Evolutionary conservation across 2,888 invertebrate genomes (phyloP), one percentile per base, ranked within the genome.

Genomic region (Autographa pulchrina): DNA sequence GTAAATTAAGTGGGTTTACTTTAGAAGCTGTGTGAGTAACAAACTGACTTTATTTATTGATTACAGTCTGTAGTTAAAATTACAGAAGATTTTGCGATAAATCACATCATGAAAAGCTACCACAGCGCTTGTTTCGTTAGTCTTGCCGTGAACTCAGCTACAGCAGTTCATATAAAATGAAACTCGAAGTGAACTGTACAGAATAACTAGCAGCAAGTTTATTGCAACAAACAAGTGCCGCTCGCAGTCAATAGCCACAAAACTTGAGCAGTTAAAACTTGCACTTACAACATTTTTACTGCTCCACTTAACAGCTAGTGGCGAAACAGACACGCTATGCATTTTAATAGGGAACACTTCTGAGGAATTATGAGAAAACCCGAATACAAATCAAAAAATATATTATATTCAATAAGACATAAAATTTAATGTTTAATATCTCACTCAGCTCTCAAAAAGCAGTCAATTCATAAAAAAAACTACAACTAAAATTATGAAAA

Each of bases 211-310:
- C 11, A 18, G 11, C 2, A 20, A 54, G 20, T 11, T 25, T 56
- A 56, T 13, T 20, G 54, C 54, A 48, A n/a, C 48, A 20, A 20
- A 56, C 54, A 56, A 56, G 54, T 56, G n/a, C 25, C 25, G 56
- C 20, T 56, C 20, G 68, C 68, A 65, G 77, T 72, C 73, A 77
- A 73, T 56, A 77, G 68, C 59, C 67, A 74, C 67, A 64, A 20
- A 71, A 79, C 31, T 79, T 75, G 41, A 25, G 56, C 66, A 43
- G 48, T 78, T 63, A 79, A 75, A 77, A 77, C 31, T 75, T 71
- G 35, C 16, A n/a, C 61, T 59, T 62, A 14, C 65, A 65, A 64
- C 56, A 25, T 79, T 77, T 77, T 77, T 79, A 79, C 68, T 32
- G 68, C 65, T 65, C 71, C 79, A 71, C 79, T 79, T 78, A 71